Base-by-base conservation (phyloP, 2,113 vertebrate species). In the Galemys pyrenaicus region DNA sequence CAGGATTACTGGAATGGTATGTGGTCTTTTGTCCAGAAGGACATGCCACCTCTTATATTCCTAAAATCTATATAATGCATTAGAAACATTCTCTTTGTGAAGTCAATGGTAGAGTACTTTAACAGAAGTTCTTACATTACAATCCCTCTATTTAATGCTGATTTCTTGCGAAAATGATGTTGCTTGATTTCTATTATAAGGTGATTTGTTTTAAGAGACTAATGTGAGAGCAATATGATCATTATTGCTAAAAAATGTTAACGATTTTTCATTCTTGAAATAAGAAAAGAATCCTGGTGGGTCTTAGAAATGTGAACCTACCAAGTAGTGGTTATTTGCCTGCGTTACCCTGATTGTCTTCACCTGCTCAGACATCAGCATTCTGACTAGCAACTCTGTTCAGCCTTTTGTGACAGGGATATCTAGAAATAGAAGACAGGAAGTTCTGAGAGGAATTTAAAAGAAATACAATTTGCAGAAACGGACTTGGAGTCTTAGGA, bases 1-100 rank as follows among this genome's bases (percentile, higher is more conserved):
- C 24, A 51, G 92, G 78, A 49, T 97, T 96, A 65, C 95, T 68
- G 96, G 95, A 94, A 94, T 60, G 32, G 62, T 68, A 35, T 56
- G 39, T 87, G 65, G 85, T 89, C 92, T 87, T 95, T 83, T 92
- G 91, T 90, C 67, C 46, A 83, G 64, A 83, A 89, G 26, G 39
- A 83, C 35, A 28, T 37, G 35, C 32, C 39, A 81, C 30, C 54
- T 73, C 65, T 56, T 74, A 28, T 37, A 49, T 35, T 79, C 39
- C 37, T 87, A 86, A 92, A 94, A 93, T 96, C 80, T 93, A 68
- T 75, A 92, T 39, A 81, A 41, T 78, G 16, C 67, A 49, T 74
- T 93, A 94, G 64, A 78, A 85, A 88, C 15, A 49, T 35, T 92
- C 77, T 87, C n/a, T 28, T 68, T 32, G 37, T 4, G 32, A 94